phyloP scores from a whole-genome alignment of 2,113 vertebrate species.

The Eonycteris spelaea region DNA sequence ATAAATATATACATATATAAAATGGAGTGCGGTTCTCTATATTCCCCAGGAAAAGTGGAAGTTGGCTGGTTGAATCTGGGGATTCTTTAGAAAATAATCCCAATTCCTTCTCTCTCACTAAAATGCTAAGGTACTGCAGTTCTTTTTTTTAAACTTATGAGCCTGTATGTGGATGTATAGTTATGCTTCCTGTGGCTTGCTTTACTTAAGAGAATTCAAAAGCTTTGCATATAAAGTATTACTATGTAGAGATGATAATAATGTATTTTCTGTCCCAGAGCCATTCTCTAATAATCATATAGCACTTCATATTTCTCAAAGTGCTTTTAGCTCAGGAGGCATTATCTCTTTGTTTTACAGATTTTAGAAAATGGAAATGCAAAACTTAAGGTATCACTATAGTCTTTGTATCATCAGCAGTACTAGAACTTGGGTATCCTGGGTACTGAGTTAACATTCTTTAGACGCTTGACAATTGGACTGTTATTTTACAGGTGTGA shows the following conservation, averaged over 20 bases:
- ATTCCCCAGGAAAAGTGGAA: background rate
- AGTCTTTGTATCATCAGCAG: background rate
- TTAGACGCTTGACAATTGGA: background rate
- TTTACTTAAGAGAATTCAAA: background rate
- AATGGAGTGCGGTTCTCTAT: background rate
- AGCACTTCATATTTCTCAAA: background rate
- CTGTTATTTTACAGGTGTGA: background rate
- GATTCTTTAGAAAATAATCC: background rate
- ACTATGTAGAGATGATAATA: background rate
- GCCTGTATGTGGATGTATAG: background rate
- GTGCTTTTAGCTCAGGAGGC: background rate
- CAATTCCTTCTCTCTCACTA: constrained; percentile 38
- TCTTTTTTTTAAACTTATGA: background rate
- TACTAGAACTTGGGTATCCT: background rate
- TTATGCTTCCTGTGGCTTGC: background rate
- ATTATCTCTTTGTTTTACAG: background rate
- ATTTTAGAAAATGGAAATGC: background rate
- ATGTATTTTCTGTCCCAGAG: background rate
- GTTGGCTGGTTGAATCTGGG: background rate
- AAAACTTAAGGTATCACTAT: accelerated
- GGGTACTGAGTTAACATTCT: background rate
- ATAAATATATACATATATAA: background rate
- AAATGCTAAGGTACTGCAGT: background rate
- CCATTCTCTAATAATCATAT: background rate
- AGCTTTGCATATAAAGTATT: background rate